These are phyloP conservation scores for Pyralis farinalis DNA, from an alignment of 2,888 invertebrate species.

Conservation along the genomic window DNA sequence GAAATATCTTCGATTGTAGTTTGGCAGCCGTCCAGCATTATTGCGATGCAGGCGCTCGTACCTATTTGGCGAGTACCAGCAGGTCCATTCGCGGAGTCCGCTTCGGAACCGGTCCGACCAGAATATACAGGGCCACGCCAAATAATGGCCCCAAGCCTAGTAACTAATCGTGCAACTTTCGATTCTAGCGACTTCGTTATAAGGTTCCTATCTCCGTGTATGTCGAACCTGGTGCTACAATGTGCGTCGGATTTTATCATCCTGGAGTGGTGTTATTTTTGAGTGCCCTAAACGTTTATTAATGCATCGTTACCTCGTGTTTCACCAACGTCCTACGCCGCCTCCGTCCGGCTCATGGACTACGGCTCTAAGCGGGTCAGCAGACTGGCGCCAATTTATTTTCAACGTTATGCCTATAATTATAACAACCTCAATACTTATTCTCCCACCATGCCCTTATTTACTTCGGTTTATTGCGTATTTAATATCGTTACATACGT, in stretches of 20 bases:
- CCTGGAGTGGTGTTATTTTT: constrained; percentile 50
- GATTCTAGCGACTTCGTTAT: constrained; percentile 31
- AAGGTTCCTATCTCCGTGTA: constrained; percentile 34
- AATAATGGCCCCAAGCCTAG: constrained; percentile 51
- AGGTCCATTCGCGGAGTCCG: constrained; percentile 69
- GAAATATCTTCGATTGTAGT: constrained; percentile 15
- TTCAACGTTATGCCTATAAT: neutral
- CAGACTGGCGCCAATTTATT: neutral
- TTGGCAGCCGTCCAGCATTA: constrained; percentile 41
- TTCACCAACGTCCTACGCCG: constrained; percentile 23
- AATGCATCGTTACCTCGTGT: constrained; percentile 16
- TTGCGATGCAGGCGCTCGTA: constrained; percentile 60
- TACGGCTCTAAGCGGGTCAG: constrained; percentile 19
- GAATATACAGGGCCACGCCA: constrained; percentile 62
- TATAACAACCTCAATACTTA: no score
- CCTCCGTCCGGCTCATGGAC: constrained; percentile 17
- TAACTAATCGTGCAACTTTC: constrained; percentile 36
- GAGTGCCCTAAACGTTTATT: constrained; percentile 39
- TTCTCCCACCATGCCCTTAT: no score
- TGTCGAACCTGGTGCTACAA: constrained; percentile 21
- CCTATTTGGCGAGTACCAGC: constrained; percentile 70
- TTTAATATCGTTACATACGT: no score
- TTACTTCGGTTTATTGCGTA: no score
- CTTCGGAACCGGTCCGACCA: constrained; percentile 72
- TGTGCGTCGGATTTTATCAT: constrained; percentile 37